phyloP scores from a whole-genome alignment of 2,888 invertebrate genomes.

The Drosophila mayaguana region DNA sequence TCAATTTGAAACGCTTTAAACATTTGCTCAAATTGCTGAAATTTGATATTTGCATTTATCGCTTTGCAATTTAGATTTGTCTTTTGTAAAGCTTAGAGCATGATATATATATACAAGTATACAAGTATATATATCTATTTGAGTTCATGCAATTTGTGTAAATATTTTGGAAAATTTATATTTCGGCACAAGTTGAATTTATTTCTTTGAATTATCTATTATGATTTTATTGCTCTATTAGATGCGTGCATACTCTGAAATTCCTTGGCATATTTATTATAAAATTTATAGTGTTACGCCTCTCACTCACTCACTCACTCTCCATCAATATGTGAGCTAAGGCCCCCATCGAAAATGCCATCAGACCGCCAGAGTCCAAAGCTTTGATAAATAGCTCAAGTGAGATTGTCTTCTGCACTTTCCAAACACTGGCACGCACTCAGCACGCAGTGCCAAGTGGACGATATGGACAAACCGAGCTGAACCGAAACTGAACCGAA shows the following conservation, averaged over 20 bases:
- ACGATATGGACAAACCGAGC: slow-evolving; percentile 39
- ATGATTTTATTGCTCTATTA: slow-evolving; percentile 40
- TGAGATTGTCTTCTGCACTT: slow-evolving; percentile 60
- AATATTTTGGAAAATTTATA: background rate
- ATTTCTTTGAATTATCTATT: slow-evolving; percentile 9
- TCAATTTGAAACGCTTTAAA: slow-evolving; percentile 53
- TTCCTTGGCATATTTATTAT: slow-evolving; percentile 28
- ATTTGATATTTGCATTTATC: slow-evolving; percentile 57
- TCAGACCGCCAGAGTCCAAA: slow-evolving; percentile 45
- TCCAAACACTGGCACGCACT: slow-evolving; percentile 43
- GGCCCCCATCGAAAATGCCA: slow-evolving; percentile 50
- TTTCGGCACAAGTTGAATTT: slow-evolving; percentile 11
- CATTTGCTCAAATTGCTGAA: slow-evolving; percentile 41
- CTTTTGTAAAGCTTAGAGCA: background rate
- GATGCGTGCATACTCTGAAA: slow-evolving; percentile 15
- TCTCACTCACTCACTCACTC: background rate
- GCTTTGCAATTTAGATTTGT: slow-evolving; percentile 29
- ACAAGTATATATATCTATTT: background rate
- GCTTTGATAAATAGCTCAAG: slow-evolving; percentile 74
- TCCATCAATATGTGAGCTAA: slow-evolving; percentile 46
- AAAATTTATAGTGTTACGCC: slow-evolving; percentile 37
- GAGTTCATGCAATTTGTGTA: slow-evolving; percentile 4
- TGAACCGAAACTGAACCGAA: background rate
- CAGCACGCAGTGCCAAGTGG: slow-evolving; percentile 51
- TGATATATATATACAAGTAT: background rate